Percentiles rank a stretch among this genome's conserved stretches.
These are phyloP conservation scores for Paramormyrops kingsleyae DNA, from an alignment of 2,113 vertebrate genomes.

Conservation along the genomic window DNA sequence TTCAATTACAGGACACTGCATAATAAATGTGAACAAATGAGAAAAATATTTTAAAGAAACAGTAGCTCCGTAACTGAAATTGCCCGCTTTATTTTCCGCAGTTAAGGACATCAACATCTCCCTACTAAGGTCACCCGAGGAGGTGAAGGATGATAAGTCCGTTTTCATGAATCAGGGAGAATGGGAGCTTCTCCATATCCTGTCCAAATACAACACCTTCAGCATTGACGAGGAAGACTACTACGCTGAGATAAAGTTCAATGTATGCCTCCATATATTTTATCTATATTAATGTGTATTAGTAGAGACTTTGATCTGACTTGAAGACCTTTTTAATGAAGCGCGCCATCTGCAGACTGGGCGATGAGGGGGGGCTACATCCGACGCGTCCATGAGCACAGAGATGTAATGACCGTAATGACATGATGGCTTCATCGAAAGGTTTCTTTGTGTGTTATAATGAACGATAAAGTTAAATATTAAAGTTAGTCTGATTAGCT, in stretches of 20 bases:
- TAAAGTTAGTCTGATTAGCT: no score
- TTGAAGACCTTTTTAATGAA: neutral
- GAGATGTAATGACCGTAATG: no score
- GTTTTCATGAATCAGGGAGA: slow-evolving; percentile 97
- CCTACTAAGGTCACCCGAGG: slow-evolving; percentile 77
- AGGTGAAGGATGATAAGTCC: slow-evolving; percentile 75
- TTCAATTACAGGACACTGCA: neutral
- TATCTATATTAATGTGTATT: neutral
- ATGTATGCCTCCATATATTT: slow-evolving; percentile 48
- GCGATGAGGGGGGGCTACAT: neutral
- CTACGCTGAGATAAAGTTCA: slow-evolving; percentile 93
- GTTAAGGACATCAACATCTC: slow-evolving; percentile 94
- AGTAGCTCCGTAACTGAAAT: neutral
- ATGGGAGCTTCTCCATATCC: slow-evolving; percentile 87
- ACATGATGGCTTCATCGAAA: no score
- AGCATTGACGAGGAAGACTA: slow-evolving; percentile 68
- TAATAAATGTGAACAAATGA: neutral
- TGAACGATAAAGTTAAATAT: no score
- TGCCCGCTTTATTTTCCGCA: slow-evolving; percentile 39
- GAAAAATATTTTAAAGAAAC: neutral
- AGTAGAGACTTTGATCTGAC: neutral
- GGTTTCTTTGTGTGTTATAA: no score
- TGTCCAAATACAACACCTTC: slow-evolving; percentile 78
- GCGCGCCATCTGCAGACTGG: neutral
- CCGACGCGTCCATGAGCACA: no score